These are phyloP conservation scores for Aegotheles bennettii DNA, from an alignment of 2,113 vertebrate genomes.

Conservation along the genomic window DNA sequence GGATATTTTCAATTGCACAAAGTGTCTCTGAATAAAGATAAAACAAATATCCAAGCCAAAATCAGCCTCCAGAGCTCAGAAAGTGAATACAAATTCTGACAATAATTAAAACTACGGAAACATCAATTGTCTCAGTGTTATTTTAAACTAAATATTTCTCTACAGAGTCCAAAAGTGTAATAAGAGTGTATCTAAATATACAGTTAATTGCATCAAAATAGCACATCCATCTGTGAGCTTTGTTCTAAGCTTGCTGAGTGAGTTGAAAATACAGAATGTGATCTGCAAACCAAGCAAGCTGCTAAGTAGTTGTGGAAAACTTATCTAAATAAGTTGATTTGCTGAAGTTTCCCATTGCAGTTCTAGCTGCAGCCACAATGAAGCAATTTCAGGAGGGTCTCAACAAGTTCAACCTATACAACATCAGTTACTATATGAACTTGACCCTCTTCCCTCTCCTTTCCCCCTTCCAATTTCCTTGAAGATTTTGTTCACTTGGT, in stretches of 20 bases:
- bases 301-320: slow-evolving; percentile 32
- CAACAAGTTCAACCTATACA: neutral
- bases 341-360: neutral
- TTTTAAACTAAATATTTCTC: slow-evolving; percentile 67
- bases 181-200: slow-evolving; percentile 56
- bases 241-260: slow-evolving; percentile 41
- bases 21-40: slow-evolving; percentile 22
- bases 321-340: neutral
- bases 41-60: slow-evolving; percentile 12
- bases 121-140: slow-evolving; percentile 35
- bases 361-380: neutral
- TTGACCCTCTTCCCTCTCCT: slow-evolving; percentile 9
- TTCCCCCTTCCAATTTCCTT: slow-evolving; percentile 16
- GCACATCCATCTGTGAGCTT: slow-evolving; percentile 58
- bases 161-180: slow-evolving; percentile 12
- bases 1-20: neutral
- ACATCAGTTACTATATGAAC: neutral
- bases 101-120: slow-evolving; percentile 42
- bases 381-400: neutral
- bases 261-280: slow-evolving; percentile 48
- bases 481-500: neutral
- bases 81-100: slow-evolving; percentile 5
- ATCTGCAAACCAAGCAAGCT: slow-evolving; percentile 54
- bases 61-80: neutral
- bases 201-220: slow-evolving; percentile 52